phyloP scores from a whole-genome alignment of 2,888 invertebrate genomes.

The Synanthedon vespiformis region DNA sequence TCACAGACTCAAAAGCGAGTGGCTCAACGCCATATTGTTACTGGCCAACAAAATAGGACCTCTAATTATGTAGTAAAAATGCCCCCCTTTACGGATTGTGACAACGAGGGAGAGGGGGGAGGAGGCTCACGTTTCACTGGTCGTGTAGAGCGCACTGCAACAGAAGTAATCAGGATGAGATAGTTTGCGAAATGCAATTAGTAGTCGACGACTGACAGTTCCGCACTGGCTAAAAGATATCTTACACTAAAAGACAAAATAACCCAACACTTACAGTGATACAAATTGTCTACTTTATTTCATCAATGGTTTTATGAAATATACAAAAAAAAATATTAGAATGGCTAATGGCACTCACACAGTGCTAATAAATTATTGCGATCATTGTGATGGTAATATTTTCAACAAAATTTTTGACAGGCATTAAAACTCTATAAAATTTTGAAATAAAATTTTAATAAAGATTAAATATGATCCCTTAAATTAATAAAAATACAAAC shows the following conservation, averaged over 20 bases:
- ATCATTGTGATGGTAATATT: too few relatives aligned
- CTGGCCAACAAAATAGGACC: constrained; percentile 14
- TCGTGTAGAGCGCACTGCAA: constrained; percentile 26
- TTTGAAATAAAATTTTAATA: too few relatives aligned
- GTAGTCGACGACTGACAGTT: constrained; percentile 26
- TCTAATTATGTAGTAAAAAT: constrained; percentile 12
- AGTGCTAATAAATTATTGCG: too few relatives aligned
- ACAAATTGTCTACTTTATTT: too few relatives aligned
- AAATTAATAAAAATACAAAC: too few relatives aligned
- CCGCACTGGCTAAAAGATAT: constrained; percentile 15
- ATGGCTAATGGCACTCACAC: too few relatives aligned
- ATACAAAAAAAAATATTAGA: too few relatives aligned
- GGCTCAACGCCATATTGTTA: constrained; percentile 12
- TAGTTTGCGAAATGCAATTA: constrained; percentile 34
- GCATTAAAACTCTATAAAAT: too few relatives aligned
- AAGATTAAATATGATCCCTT: too few relatives aligned
- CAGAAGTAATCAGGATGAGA: constrained; percentile 30
- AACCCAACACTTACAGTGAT: too few relatives aligned
- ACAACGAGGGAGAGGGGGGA: constrained; percentile 7
- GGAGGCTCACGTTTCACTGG: constrained; percentile 19
- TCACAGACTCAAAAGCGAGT: constrained; percentile 9
- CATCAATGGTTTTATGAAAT: too few relatives aligned
- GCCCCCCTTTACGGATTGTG: constrained; percentile 6
- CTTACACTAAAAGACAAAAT: constrained; percentile 7
- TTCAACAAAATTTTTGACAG: too few relatives aligned